Conservation (phyloP, 1,140 invertebrate genomes). For the Sminthurides bifidus region DNA sequence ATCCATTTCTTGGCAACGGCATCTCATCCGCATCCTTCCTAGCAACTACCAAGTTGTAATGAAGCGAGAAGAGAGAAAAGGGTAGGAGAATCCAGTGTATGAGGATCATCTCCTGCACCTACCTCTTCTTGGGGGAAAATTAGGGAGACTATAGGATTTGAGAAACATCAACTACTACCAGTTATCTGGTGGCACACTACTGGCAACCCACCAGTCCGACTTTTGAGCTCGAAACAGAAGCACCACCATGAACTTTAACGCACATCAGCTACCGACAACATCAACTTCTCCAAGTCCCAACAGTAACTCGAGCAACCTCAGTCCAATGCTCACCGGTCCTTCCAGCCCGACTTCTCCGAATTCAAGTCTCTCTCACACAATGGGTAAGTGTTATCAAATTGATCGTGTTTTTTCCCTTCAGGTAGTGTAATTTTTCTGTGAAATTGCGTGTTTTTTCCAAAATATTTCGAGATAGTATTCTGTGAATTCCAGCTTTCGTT, state of each 20-base stretch:
- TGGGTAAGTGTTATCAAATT: neutral
- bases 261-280: slow-evolving; percentile 5
- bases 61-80: too few species aligned
- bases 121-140: neutral
- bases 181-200: neutral
- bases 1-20: too few species aligned
- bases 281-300: neutral
- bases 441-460: neutral
- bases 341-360: neutral
- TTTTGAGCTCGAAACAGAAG: neutral
- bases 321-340: neutral
- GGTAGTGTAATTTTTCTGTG: neutral
- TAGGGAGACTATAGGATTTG: neutral
- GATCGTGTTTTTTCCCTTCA: neutral
- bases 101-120: too few species aligned
- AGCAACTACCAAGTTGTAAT: too few species aligned
- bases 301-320: neutral
- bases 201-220: too few species aligned
- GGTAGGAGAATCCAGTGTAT: too few species aligned
- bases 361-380: neutral
- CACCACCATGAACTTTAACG: slow-evolving; percentile 12
- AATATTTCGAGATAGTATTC: neutral
- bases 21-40: too few species aligned
- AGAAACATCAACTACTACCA: slow-evolving; percentile 6
- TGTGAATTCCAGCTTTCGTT: too few species aligned